Evolutionary conservation across 2,888 invertebrate species (phyloP), one percentile per base, ranked within the genome.

Genomic region (Polietes domitor): DNA sequence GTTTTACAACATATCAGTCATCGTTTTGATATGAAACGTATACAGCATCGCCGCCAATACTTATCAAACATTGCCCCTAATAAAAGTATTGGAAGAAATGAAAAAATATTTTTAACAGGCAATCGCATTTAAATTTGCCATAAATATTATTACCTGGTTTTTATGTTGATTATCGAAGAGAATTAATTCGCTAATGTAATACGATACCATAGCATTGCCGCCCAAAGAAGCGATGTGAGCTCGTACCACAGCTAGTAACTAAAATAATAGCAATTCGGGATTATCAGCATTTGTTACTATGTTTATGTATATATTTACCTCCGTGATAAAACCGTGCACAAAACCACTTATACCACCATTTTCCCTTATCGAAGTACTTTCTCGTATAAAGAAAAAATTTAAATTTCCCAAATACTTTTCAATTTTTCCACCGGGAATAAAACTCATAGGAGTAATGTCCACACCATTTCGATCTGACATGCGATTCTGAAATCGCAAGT

Each of bases 1-100:
- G 37, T 68, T 82, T 63, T 63, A 43, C 32, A 2, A n/a, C 26
- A 58, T 89, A 91, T 92, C 90, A 92, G 88, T 94, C 94, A 84
- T 94, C 94, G 77, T 93, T 91, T 87, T 93, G 95, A 91, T 97
- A 96, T 12, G 96, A 95, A 15, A 96, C 96, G 87, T 94, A 95
- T 2, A 98, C 98, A 2, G 97, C 98, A 92, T 99, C 99, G 0
- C 99, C 99, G 63, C 98, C 98, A 15, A 99, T 97, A 87, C 98
- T 98, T 85, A 99, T 96, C 84, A 99, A 94, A 93, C 98, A 98
- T 93, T 99, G 98, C 79, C 97, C 98, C 98, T 98, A 94, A 58
- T 24, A 50, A 94, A 94, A 87, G n/a, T n/a, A n/a, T 7, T 37
- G 10, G 37, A 37, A 7, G 4, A 7, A 7, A 9, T 37, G 53